These are phyloP conservation scores for Anagrus nilaparvatae DNA, from an alignment of 1,140 invertebrate genomes.

Conservation along the genomic window DNA sequence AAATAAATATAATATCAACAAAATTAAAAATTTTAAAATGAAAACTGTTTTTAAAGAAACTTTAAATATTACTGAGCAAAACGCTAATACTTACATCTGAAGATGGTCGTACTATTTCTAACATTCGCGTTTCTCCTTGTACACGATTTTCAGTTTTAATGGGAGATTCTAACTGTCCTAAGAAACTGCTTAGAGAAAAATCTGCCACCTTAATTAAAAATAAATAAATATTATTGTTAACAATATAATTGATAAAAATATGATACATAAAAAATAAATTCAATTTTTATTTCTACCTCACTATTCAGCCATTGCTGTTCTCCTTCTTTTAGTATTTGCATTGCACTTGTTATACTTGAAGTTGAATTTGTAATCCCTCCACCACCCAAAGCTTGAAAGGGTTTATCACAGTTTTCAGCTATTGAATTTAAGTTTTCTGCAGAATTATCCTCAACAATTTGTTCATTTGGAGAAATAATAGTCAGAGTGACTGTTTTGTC, in stretches of 20 bases:
- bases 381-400: conserved; percentile 18
- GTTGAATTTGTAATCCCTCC: conserved; percentile 31
- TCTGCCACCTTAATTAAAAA: conserved; percentile 51
- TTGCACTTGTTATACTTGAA: conserved; percentile 54
- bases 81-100: conserved; percentile 46
- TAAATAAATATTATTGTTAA: conserved; percentile 8
- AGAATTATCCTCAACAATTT: conserved; percentile 15
- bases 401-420: conserved; percentile 18
- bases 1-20: too few species aligned
- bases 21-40: too few species aligned
- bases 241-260: too few species aligned
- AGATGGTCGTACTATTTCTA: conserved; percentile 35
- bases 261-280: too few species aligned
- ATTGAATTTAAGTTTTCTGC: conserved; percentile 34
- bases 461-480: conserved; percentile 12
- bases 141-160: conserved; percentile 39
- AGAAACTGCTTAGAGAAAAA: conserved; percentile 71
- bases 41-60: too few species aligned
- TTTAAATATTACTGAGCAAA: too few species aligned
- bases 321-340: conserved; percentile 61
- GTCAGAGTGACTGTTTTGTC: conserved; percentile 14
- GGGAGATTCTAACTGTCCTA: conserved; percentile 65
- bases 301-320: conserved; percentile 67
- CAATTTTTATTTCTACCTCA: too few species aligned
- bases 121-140: conserved; percentile 26